Conservation (phyloP, 1,140 invertebrate genomes). For the Hypothenemus hampei region DNA sequence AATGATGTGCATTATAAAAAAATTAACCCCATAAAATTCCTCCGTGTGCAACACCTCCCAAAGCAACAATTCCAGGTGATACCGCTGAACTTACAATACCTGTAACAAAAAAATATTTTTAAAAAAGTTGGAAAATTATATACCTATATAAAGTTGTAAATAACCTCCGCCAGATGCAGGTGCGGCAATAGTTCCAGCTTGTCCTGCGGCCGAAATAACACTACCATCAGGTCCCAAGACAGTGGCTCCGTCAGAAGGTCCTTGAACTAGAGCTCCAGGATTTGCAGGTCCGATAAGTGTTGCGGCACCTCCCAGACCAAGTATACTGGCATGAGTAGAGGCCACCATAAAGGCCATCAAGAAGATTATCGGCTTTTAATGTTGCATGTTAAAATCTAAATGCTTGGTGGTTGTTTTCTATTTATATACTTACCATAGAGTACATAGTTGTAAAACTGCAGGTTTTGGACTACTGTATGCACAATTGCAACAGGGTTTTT, state of each 20-base stretch:
- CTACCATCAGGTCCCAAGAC: constrained; percentile 39
- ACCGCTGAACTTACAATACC: constrained; percentile 35
- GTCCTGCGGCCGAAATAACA: constrained; percentile 30
- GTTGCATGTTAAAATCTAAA: too few relatives aligned
- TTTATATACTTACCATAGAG: constrained; percentile 37
- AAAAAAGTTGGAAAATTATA: too few relatives aligned
- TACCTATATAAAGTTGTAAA: neutral
- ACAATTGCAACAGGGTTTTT: too few relatives aligned
- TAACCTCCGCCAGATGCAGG: constrained; percentile 34
- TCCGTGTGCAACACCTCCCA: constrained; percentile 24
- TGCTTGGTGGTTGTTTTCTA: too few relatives aligned
- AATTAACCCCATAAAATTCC: constrained; percentile 4
- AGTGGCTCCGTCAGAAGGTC: constrained; percentile 30
- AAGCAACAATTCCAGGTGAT: constrained; percentile 30
- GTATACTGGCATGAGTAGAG: constrained; percentile 34
- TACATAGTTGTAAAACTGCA: constrained; percentile 26
- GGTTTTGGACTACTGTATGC: too few relatives aligned
- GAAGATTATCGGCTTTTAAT: constrained; percentile 37
- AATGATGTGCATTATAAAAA: too few relatives aligned
- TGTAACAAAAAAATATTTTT: constrained; percentile 10
- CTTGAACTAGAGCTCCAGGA: constrained; percentile 36
- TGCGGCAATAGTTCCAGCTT: constrained; percentile 33
- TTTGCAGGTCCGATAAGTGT: constrained; percentile 37
- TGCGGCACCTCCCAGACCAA: constrained; percentile 29
- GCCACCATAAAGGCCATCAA: constrained; percentile 31